These are phyloP conservation scores for Pharmacophagus antenor DNA, from an alignment of 2,888 invertebrate species.

Conservation along the genomic window DNA sequence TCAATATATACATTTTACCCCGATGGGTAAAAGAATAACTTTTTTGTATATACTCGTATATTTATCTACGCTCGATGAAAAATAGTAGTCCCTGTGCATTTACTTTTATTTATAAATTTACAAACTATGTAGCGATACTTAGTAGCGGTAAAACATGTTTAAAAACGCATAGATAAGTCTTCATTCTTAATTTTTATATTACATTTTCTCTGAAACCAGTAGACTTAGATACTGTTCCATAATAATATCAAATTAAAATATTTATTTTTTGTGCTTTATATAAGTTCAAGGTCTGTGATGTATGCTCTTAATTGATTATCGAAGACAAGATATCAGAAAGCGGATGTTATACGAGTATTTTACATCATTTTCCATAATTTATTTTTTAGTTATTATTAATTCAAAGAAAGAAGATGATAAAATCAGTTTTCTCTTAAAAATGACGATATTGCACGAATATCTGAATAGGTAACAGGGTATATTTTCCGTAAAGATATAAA, in stretches of 20 bases:
- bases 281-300: constrained; percentile 19
- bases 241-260: constrained; percentile 20
- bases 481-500: too few relatives aligned
- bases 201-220: constrained; percentile 10
- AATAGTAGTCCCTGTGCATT: background rate
- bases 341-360: constrained; percentile 11
- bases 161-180: constrained; percentile 1
- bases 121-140: background rate
- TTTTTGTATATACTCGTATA: too few relatives aligned
- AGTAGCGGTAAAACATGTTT: background rate
- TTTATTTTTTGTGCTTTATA: constrained; percentile 3
- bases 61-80: too few relatives aligned
- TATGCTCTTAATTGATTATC: background rate
- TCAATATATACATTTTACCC: too few relatives aligned
- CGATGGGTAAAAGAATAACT: too few relatives aligned
- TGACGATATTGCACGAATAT: too few relatives aligned
- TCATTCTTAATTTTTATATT: constrained; percentile 4
- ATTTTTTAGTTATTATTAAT: too few relatives aligned
- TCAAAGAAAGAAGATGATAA: too few relatives aligned
- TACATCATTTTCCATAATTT: background rate
- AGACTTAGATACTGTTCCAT: constrained; percentile 28
- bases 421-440: too few relatives aligned
- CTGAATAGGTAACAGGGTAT: too few relatives aligned
- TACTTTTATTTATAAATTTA: background rate
- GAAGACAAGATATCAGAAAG: constrained; percentile 14